Conservation (phyloP, 1,140 invertebrate genomes). For the Drosophila bifasciata region DNA sequence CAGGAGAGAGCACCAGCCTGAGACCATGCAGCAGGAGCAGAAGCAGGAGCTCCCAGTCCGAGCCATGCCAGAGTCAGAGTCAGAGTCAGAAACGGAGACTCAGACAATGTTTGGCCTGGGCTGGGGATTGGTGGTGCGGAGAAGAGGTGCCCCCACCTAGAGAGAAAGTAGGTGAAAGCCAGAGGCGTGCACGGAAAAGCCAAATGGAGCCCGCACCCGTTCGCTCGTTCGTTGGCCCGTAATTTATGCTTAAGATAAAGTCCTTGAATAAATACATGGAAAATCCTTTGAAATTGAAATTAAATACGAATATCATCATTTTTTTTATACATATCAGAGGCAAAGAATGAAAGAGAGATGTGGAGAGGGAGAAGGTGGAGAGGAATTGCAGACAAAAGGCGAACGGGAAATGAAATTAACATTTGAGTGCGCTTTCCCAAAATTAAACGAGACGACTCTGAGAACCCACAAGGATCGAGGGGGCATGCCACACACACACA, state of each 20-base stretch:
- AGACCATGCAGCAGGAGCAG: slow-evolving; percentile 12
- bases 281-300: slow-evolving; percentile 84
- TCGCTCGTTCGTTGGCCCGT: slow-evolving; percentile 76
- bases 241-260: slow-evolving; percentile 84
- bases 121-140: slow-evolving; percentile 18
- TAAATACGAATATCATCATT: slow-evolving; percentile 82
- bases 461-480: slow-evolving; percentile 13
- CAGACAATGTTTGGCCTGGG: slow-evolving; percentile 73
- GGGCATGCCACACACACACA: slow-evolving; percentile 6
- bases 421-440: slow-evolving; percentile 73
- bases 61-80: too few species aligned
- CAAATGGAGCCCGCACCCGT: slow-evolving; percentile 66
- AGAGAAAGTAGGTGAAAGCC: slow-evolving; percentile 74
- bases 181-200: slow-evolving; percentile 50
- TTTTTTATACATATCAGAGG: slow-evolving; percentile 54
- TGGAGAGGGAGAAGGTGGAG: slow-evolving; percentile 7
- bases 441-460: slow-evolving; percentile 65
- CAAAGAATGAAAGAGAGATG: slow-evolving; percentile 28
- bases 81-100: background rate
- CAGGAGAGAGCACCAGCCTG: slow-evolving; percentile 14
- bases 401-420: slow-evolving; percentile 79
- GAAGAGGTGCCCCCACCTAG: slow-evolving; percentile 24
- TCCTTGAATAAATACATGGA: slow-evolving; percentile 84
- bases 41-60: slow-evolving; percentile 6
- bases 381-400: slow-evolving; percentile 73